phyloP scores from a whole-genome alignment of 2,888 invertebrate species.

The Nesidiocoris tenuis region DNA sequence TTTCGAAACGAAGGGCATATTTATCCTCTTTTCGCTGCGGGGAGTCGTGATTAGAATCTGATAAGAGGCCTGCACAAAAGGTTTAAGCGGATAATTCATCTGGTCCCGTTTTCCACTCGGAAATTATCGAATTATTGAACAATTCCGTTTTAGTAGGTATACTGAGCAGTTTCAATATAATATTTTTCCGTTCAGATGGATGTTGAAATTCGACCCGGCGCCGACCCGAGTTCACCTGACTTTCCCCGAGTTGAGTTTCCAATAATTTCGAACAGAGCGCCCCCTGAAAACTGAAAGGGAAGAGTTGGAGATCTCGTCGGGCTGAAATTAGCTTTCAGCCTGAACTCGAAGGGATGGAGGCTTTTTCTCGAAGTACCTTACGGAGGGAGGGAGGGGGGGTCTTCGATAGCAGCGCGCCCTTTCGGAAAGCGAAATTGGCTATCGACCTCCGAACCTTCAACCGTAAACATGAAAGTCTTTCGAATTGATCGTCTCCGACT shows the following conservation, averaged over 20 bases:
- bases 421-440: not conserved
- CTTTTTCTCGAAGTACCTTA: not conserved
- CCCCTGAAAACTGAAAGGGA: not conserved
- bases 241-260: not conserved
- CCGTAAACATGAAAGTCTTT: not conserved
- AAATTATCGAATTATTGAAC: too few relatives aligned
- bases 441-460: not conserved
- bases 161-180: not conserved
- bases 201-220: not conserved
- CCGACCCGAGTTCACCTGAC: not conserved
- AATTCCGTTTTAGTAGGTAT: too few relatives aligned
- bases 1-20: not conserved
- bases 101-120: too few relatives aligned
- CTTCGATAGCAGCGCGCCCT: not conserved
- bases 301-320: not conserved
- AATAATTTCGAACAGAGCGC: not conserved
- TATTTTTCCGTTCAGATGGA: not conserved
- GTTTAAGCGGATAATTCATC: not conserved
- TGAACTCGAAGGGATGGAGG: not conserved
- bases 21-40: not conserved
- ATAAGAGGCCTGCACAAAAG: not conserved
- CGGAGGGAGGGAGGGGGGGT: not conserved
- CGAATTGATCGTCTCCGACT: not conserved
- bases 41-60: not conserved
- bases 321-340: not conserved